Evolutionary conservation across 2,797 vertebrate species (phyloP).

Genomic region (Poecilia gillii): DNA sequence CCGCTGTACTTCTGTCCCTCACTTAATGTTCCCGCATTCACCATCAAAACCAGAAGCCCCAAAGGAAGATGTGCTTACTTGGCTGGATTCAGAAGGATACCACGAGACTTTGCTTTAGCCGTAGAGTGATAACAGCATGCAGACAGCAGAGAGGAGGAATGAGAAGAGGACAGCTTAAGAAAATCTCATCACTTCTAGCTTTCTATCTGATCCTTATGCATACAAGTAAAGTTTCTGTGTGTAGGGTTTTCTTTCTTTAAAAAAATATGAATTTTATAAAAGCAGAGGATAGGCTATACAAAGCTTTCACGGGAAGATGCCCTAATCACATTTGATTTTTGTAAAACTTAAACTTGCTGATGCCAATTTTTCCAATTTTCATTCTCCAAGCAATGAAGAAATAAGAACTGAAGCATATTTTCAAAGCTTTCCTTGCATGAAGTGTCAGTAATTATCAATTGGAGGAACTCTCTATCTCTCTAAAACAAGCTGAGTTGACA

Average conservation of each 20-base stretch:
- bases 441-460: not conserved
- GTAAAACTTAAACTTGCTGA: not conserved
- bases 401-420: not conserved
- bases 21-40: not conserved
- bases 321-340: not conserved
- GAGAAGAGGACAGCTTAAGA: not conserved
- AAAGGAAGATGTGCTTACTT: not conserved
- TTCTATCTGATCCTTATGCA: not conserved
- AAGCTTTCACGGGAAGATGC: not conserved
- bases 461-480: not conserved
- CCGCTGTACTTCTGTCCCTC: not conserved
- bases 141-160: not conserved
- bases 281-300: not conserved
- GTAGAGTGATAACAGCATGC: not conserved
- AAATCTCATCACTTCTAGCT: not conserved
- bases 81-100: not conserved
- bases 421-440: not conserved
- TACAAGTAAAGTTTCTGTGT: not conserved
- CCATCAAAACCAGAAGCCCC: not conserved
- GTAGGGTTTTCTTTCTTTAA: not conserved
- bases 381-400: not conserved
- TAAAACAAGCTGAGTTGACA: not conserved
- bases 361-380: not conserved
- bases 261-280: not conserved
- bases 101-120: not conserved